Evolutionary conservation across 2,113 vertebrate species (phyloP).

Genomic region (Hippocampus abdominalis): DNA sequence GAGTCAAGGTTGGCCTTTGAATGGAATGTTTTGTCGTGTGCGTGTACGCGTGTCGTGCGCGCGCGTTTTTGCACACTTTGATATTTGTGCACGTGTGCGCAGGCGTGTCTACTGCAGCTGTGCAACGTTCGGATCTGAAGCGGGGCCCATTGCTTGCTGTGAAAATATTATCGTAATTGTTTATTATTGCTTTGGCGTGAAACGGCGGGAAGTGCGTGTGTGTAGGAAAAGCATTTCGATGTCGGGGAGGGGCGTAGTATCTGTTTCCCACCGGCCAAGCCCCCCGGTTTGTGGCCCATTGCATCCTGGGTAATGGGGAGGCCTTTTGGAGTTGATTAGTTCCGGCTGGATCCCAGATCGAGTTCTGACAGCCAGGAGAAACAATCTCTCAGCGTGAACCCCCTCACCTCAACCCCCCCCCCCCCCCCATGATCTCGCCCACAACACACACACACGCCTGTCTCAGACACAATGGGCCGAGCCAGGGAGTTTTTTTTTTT

Average conservation of each 20-base stretch:
- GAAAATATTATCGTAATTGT: slow-evolving; percentile 83
- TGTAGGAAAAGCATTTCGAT: slow-evolving; percentile 35
- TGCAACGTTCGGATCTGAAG: slow-evolving; percentile 68
- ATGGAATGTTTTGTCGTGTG: slow-evolving; percentile 12
- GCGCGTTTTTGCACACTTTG: slow-evolving; percentile 7
- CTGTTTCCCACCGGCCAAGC: slow-evolving; percentile 70
- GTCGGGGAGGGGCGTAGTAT: slow-evolving; percentile 5
- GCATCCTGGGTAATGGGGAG: slow-evolving; percentile 76
- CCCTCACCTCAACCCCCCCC: slow-evolving; percentile 20
- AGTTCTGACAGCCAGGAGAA: slow-evolving; percentile 80
- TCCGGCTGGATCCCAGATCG: slow-evolving; percentile 77
- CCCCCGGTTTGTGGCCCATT: slow-evolving; percentile 59
- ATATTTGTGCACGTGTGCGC: slow-evolving; percentile 19
- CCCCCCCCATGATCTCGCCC: background rate
- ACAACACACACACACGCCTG: slow-evolving; percentile 37
- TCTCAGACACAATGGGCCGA: slow-evolving; percentile 67
- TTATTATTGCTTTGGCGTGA: slow-evolving; percentile 78
- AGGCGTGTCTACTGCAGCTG: slow-evolving; percentile 53
- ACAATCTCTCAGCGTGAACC: slow-evolving; percentile 73
- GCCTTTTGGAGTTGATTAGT: slow-evolving; percentile 81
- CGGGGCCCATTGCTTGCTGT: slow-evolving; percentile 73
- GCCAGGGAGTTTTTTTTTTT: slow-evolving; percentile 53
- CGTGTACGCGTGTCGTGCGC: background rate
- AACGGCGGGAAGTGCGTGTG: slow-evolving; percentile 74
- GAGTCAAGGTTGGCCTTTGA: slow-evolving; percentile 3